phyloP scores from a whole-genome alignment of 2,888 invertebrate genomes.

The Acronicta leporina region DNA sequence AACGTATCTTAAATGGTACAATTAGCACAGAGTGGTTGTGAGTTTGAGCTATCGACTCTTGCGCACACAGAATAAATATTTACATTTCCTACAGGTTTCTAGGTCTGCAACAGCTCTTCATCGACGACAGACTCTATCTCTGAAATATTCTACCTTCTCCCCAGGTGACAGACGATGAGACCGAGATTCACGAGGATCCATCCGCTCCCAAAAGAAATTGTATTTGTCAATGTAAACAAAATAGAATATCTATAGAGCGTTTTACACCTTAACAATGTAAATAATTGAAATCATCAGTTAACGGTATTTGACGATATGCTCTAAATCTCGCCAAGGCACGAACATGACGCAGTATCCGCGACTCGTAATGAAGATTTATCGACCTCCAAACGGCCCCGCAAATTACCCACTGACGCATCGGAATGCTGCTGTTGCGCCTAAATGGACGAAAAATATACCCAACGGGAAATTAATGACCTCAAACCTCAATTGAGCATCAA shows the following conservation, averaged over 20 bases:
- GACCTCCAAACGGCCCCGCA: conserved; percentile 60
- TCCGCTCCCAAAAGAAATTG: no score
- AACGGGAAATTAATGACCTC: conserved; percentile 45
- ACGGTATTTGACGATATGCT: conserved; percentile 20
- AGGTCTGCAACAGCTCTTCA: no score
- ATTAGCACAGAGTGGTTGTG: no score
- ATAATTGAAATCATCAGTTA: conserved; percentile 32
- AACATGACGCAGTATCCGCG: conserved; percentile 56
- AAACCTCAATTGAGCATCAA: conserved; percentile 48
- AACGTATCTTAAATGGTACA: no score
- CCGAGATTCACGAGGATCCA: no score
- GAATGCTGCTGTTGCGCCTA: conserved; percentile 51
- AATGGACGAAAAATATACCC: conserved; percentile 53
- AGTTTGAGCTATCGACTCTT: no score
- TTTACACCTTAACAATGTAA: conserved; percentile 2
- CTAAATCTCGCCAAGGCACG: conserved; percentile 51
- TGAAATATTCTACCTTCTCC: no score
- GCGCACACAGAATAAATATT: no score
- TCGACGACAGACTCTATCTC: no score
- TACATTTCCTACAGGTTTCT: neutral
- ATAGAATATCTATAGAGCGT: neutral
- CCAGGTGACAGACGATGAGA: no score
- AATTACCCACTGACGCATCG: conserved; percentile 60
- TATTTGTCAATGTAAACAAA: no score
- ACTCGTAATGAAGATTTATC: conserved; percentile 69